These are phyloP conservation scores for Eudemis profundana DNA, from an alignment of 2,888 invertebrate genomes.

Conservation along the genomic window DNA sequence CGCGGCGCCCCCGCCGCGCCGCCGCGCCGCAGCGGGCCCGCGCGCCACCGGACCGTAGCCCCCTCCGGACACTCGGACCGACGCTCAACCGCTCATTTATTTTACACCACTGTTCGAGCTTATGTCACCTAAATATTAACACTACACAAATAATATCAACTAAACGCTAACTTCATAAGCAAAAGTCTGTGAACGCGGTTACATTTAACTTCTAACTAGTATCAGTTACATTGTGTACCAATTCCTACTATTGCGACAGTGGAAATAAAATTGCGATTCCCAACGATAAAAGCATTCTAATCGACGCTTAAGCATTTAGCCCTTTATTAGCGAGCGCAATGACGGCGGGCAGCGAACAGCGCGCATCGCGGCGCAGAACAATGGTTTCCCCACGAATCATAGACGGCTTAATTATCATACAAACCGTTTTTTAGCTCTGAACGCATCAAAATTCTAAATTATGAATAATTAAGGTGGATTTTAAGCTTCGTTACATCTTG, in stretches of 20 bases:
- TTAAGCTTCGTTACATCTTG: constrained; percentile 78
- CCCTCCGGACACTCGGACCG: constrained; percentile 57
- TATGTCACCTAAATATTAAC: constrained; percentile 40
- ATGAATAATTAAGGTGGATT: constrained; percentile 78
- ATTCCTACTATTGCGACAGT: constrained; percentile 12
- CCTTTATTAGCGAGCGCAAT: constrained; percentile 36
- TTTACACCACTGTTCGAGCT: constrained; percentile 41
- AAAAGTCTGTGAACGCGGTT: background rate
- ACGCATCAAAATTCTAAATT: constrained; percentile 71
- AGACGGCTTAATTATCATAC: constrained; percentile 71
- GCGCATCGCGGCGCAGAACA: constrained; percentile 56
- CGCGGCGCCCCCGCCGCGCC: constrained; percentile 52
- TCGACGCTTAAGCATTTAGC: constrained; percentile 25
- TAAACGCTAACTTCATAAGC: background rate
- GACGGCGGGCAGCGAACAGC: constrained; percentile 18
- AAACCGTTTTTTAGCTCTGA: constrained; percentile 68
- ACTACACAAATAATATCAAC: constrained; percentile 12
- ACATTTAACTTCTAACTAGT: background rate
- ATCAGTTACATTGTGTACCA: background rate
- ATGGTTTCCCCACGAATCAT: constrained; percentile 64
- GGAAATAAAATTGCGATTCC: constrained; percentile 10
- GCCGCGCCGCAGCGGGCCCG: constrained; percentile 50
- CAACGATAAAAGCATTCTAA: constrained; percentile 4
- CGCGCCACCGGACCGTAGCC: constrained; percentile 63
- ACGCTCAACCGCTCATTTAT: constrained; percentile 49